These are phyloP conservation scores for Pseudeuparius sepicola DNA, from an alignment of 2,888 invertebrate genomes.

Conservation along the genomic window DNA sequence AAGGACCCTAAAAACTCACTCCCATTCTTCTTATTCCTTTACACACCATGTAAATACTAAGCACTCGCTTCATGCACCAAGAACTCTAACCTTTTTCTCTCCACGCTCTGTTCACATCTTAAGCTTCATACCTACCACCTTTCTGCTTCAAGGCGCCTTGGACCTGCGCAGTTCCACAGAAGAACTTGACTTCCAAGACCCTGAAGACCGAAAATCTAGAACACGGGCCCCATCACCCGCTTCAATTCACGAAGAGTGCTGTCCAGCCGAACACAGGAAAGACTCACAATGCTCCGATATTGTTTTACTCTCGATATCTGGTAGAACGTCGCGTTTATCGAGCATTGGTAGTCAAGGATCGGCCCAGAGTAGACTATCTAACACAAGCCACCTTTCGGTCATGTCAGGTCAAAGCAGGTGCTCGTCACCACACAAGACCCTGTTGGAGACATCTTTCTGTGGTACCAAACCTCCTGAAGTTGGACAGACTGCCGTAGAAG, in stretches of 20 bases:
- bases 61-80: too few species aligned
- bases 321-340: constrained; percentile 71
- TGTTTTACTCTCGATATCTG: constrained; percentile 62
- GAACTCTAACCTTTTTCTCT: too few species aligned
- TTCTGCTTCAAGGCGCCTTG: too few species aligned
- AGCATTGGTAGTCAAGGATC: constrained; percentile 72
- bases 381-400: constrained; percentile 47
- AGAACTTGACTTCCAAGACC: constrained; percentile 75
- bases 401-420: constrained; percentile 53
- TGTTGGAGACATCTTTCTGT: constrained; percentile 84
- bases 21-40: too few species aligned
- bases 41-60: too few species aligned
- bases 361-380: constrained; percentile 39
- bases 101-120: too few species aligned
- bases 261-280: constrained; percentile 39
- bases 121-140: too few species aligned
- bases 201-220: constrained; percentile 34
- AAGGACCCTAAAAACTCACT: too few species aligned
- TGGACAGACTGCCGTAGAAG: constrained; percentile 20
- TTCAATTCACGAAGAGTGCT: constrained; percentile 24
- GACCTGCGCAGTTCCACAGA: constrained; percentile 81
- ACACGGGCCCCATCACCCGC: constrained; percentile 35
- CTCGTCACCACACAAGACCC: constrained; percentile 85
- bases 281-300: constrained; percentile 59
- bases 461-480: constrained; percentile 58